phyloP scores from a whole-genome alignment of 2,113 vertebrate species.

The Poeciliopsis occidentalis region DNA sequence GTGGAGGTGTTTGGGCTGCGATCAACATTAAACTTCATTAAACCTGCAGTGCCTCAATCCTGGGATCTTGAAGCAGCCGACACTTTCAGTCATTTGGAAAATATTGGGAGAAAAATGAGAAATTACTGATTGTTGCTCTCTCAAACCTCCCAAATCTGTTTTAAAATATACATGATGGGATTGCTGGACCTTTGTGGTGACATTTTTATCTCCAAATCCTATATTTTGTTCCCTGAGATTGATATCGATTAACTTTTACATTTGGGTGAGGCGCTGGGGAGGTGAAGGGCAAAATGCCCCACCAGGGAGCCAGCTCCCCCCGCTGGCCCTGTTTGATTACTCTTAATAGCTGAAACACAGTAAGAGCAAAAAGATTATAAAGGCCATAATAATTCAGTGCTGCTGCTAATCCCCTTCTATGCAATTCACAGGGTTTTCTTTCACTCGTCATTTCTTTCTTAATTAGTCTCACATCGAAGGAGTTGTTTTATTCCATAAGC shows the following conservation, averaged over 20 bases:
- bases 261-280: too few species aligned
- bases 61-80: not conserved
- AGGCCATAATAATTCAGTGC: constrained; percentile 35
- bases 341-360: constrained; percentile 47
- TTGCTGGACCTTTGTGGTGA: not conserved
- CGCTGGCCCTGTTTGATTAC: constrained; percentile 33
- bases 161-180: not conserved
- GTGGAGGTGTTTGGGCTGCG: not conserved
- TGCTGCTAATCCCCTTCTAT: constrained; percentile 48
- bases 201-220: not conserved
- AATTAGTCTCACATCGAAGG: constrained; percentile 66
- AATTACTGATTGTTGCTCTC: not conserved
- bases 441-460: not conserved
- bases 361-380: constrained; percentile 52
- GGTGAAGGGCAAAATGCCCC: too few species aligned
- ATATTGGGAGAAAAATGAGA: not conserved
- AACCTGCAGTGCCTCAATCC: not conserved
- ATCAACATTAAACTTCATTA: not conserved
- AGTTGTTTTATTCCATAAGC: constrained; percentile 50
- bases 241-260: too few species aligned
- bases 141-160: not conserved
- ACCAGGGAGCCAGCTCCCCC: too few species aligned
- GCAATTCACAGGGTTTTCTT: constrained; percentile 38
- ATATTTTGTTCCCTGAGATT: not conserved
- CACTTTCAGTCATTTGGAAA: not conserved